Evolutionary conservation across 2,797 vertebrate genomes (phyloP).

Genomic region (Cyclura pinguis): DNA sequence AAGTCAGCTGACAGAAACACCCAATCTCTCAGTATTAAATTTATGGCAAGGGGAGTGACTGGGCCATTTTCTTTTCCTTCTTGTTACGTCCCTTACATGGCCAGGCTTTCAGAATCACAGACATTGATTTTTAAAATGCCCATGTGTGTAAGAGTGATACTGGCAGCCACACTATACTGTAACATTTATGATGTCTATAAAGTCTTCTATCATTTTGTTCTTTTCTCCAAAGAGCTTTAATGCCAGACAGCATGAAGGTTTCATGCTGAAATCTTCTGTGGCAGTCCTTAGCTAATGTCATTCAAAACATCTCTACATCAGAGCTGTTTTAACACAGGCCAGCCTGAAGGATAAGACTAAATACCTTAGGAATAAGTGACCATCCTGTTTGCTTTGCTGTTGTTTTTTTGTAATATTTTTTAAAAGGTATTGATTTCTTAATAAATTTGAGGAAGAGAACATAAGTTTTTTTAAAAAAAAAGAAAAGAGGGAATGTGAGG

Average conservation of each 20-base stretch:
- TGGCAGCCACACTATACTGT: constrained; percentile 41
- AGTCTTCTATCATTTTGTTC: not conserved
- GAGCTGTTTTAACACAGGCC: constrained; percentile 52
- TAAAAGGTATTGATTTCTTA: not conserved
- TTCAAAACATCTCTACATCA: constrained; percentile 46
- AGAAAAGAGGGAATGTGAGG: too few relatives aligned
- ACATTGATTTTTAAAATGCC: constrained; percentile 47
- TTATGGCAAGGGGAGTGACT: constrained; percentile 39
- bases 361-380: not conserved
- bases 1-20: constrained; percentile 68
- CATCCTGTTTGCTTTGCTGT: not conserved
- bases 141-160: constrained; percentile 44
- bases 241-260: constrained; percentile 22
- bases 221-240: constrained; percentile 32
- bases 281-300: constrained; percentile 5
- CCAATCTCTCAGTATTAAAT: constrained; percentile 59
- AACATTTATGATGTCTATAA: constrained; percentile 43
- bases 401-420: not conserved
- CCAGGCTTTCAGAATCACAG: constrained; percentile 51
- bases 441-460: not conserved
- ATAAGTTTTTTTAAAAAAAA: not conserved
- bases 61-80: not conserved
- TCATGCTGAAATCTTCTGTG: constrained; percentile 40
- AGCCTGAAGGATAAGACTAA: not conserved
- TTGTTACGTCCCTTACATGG: not conserved